A percentile compares a stretch with the other conserved stretches of the same genome.
These are phyloP conservation scores for Myotis daubentonii DNA, from an alignment of 2,797 vertebrate genomes.

Conservation along the genomic window DNA sequence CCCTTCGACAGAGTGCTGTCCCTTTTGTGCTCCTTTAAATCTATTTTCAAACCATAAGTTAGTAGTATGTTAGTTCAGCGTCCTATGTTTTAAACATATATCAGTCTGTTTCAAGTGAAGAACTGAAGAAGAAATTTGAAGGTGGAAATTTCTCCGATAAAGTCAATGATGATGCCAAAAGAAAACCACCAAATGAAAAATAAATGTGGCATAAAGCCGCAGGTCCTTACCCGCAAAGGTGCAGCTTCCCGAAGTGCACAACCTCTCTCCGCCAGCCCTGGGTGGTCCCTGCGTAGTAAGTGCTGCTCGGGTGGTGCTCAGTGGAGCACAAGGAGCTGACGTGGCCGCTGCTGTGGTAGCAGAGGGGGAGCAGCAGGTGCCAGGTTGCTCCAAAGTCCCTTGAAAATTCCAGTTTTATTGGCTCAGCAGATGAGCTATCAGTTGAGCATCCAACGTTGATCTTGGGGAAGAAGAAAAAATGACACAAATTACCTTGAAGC, in stretches of 20 bases:
- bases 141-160: background rate
- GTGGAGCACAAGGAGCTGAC: slow-evolving; percentile 96
- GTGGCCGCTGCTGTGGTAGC: slow-evolving; percentile 93
- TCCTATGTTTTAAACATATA: background rate
- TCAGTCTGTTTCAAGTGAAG: background rate
- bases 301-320: slow-evolving; percentile 95
- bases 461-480: slow-evolving; percentile 81
- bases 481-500: slow-evolving; percentile 55
- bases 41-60: background rate
- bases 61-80: background rate
- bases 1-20: background rate
- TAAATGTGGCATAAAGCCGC: background rate
- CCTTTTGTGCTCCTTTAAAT: background rate
- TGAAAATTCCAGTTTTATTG: slow-evolving; percentile 96
- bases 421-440: slow-evolving; percentile 93
- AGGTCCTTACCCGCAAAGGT: slow-evolving; percentile 94
- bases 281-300: slow-evolving; percentile 94
- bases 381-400: slow-evolving; percentile 97
- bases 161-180: background rate
- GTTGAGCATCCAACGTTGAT: slow-evolving; percentile 97
- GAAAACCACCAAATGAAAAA: background rate
- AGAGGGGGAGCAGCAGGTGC: slow-evolving; percentile 96
- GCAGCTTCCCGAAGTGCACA: slow-evolving; percentile 95
- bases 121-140: background rate
- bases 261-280: slow-evolving; percentile 97